A percentile compares a stretch with the other conserved stretches of the same genome.
Evolutionary conservation across 1,140 invertebrate species (phyloP).

Genomic region (Yoshiicerus persimilis): DNA sequence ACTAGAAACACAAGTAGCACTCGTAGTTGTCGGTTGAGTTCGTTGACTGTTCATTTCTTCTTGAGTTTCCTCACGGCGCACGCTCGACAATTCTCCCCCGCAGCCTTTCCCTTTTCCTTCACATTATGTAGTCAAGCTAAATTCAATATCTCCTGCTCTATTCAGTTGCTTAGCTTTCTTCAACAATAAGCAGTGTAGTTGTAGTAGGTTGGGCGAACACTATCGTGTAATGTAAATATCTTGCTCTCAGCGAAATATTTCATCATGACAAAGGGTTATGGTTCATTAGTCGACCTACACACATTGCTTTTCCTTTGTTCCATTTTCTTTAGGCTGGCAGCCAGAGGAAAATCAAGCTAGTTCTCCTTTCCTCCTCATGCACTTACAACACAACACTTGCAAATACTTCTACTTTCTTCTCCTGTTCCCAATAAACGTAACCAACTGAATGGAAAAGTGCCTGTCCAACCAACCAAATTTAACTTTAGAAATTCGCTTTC

Average conservation of each 20-base stretch:
- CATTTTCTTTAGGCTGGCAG: slow-evolving; percentile 6
- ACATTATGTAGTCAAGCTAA: not conserved
- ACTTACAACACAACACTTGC: not conserved
- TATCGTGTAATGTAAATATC: slow-evolving; percentile 32
- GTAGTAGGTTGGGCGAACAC: not conserved
- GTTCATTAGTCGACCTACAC: slow-evolving; percentile 37
- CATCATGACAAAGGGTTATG: slow-evolving; percentile 43
- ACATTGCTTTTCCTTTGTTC: slow-evolving; percentile 20
- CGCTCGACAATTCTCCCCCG: too few relatives aligned
- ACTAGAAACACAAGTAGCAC: too few relatives aligned
- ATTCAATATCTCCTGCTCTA: not conserved
- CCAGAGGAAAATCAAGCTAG: not conserved
- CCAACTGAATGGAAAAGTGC: slow-evolving; percentile 29
- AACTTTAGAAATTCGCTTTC: not conserved
- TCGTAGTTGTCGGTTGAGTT: too few relatives aligned
- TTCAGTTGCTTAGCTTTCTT: not conserved
- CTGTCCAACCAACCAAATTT: not conserved
- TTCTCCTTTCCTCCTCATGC: not conserved
- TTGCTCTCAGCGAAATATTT: slow-evolving; percentile 30
- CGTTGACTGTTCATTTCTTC: too few relatives aligned
- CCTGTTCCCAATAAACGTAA: slow-evolving; percentile 13
- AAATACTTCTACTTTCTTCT: not conserved
- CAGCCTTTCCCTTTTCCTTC: not conserved
- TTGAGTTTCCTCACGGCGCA: too few relatives aligned
- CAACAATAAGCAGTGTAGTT: not conserved